Evolutionary conservation across 2,797 vertebrate genomes (phyloP).

Genomic region (Paedocypris micromegethes): DNA sequence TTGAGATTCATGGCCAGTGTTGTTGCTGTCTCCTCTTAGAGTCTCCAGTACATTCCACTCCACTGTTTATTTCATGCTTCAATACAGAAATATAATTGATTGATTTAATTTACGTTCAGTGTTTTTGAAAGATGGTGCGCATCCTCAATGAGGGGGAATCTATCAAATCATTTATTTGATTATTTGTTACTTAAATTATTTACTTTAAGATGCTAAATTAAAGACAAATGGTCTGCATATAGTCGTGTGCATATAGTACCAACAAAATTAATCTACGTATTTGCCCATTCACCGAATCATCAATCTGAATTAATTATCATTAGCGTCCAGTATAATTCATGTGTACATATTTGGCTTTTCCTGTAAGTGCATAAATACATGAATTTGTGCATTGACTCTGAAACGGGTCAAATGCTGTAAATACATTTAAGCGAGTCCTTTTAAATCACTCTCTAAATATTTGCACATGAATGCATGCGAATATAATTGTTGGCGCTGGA

Average conservation of each 20-base stretch:
- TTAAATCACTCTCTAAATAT: neutral
- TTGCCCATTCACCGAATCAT: conserved; percentile 4
- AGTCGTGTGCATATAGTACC: no score
- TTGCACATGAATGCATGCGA: conserved; percentile 7
- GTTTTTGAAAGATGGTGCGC: neutral
- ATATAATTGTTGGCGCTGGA: neutral
- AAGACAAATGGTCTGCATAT: no score
- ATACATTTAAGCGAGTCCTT: neutral
- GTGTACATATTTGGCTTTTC: neutral
- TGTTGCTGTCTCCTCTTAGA: neutral
- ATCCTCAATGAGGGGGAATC: neutral
- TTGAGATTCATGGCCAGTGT: conserved; percentile 3
- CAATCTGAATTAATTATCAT: conserved; percentile 1
- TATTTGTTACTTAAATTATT: neutral
- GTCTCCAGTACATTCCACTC: conserved; percentile 28
- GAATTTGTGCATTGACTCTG: neutral
- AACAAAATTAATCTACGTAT: neutral
- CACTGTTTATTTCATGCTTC: conserved; percentile 37
- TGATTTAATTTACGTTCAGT: conserved; percentile 10
- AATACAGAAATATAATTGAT: conserved; percentile 54
- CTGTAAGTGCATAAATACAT: neutral
- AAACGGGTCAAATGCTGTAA: neutral
- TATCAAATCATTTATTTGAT: neutral
- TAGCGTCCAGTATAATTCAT: neutral
- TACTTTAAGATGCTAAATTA: no score